Conservation (phyloP, 2,797 vertebrate species). For the Coccyzus lansbergi region DNA sequence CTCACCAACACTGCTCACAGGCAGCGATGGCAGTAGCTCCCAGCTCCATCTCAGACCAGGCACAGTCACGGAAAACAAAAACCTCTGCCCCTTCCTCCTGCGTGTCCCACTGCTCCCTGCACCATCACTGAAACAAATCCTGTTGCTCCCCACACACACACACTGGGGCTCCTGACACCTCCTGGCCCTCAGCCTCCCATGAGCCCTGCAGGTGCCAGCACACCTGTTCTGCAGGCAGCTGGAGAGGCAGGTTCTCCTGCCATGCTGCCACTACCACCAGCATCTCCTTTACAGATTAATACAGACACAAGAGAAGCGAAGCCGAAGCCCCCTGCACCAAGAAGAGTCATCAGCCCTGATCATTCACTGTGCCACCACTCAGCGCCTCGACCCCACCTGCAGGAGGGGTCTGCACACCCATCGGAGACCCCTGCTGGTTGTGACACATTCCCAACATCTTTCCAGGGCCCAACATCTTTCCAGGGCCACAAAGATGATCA, state of each 20-base stretch:
- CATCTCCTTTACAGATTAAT: not conserved
- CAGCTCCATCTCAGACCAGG: rapidly evolving
- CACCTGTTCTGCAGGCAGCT: rapidly evolving
- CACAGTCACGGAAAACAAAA: not conserved
- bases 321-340: not conserved
- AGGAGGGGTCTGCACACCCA: not conserved
- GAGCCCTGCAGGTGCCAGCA: not conserved
- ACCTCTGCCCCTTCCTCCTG: not conserved
- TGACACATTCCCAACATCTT: not conserved
- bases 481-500: too few relatives aligned
- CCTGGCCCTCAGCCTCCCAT: not conserved
- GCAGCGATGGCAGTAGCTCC: not conserved
- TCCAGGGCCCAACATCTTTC: not conserved
- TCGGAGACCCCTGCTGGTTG: not conserved
- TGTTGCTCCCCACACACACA: not conserved
- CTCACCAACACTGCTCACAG: not conserved
- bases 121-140: not conserved
- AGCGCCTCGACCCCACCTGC: not conserved
- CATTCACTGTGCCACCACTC: not conserved
- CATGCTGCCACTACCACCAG: not conserved
- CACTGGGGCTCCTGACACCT: not conserved
- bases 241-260: not conserved
- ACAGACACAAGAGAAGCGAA: not conserved
- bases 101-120: not conserved
- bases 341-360: not conserved